Evolutionary conservation across 2,797 vertebrate genomes (phyloP).

Genomic region (Sebastes steindachneri): DNA sequence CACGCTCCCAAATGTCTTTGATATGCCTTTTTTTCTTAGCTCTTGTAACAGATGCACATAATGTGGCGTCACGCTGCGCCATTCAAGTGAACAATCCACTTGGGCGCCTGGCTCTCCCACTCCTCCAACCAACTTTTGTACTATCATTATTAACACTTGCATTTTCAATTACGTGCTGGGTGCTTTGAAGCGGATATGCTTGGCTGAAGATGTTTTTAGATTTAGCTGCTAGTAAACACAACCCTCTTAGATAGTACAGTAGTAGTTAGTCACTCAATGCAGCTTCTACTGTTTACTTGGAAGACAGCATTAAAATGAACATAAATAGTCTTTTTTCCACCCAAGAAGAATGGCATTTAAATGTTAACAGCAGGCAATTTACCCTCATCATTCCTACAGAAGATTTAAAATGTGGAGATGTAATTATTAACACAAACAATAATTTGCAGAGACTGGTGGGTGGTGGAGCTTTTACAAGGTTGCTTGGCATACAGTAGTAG

Average conservation of each 20-base stretch:
- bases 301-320: neutral
- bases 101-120: neutral
- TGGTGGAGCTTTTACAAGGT: neutral
- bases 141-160: slow-evolving; percentile 41
- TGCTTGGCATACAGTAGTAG: neutral
- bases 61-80: slow-evolving; percentile 17
- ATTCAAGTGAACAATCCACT: slow-evolving; percentile 33
- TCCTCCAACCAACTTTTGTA: slow-evolving; percentile 34
- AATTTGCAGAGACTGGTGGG: slow-evolving; percentile 15
- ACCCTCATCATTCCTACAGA: neutral
- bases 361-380: slow-evolving; percentile 8
- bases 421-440: slow-evolving; percentile 8
- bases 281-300: slow-evolving; percentile 7
- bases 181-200: slow-evolving; percentile 32
- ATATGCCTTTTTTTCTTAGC: slow-evolving; percentile 15
- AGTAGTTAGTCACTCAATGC: slow-evolving; percentile 12
- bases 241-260: slow-evolving; percentile 1
- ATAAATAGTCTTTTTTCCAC: neutral
- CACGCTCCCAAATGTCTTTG: slow-evolving; percentile 21
- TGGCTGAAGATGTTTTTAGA: slow-evolving; percentile 23
- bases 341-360: neutral
- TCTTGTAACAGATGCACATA: slow-evolving; percentile 33
- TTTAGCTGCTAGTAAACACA: slow-evolving; percentile 20
- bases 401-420: neutral
- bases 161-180: slow-evolving; percentile 40